Evolutionary conservation across 2,888 invertebrate genomes (phyloP), one percentile per base, ranked within the genome.

Genomic region (Drepana falcataria): DNA sequence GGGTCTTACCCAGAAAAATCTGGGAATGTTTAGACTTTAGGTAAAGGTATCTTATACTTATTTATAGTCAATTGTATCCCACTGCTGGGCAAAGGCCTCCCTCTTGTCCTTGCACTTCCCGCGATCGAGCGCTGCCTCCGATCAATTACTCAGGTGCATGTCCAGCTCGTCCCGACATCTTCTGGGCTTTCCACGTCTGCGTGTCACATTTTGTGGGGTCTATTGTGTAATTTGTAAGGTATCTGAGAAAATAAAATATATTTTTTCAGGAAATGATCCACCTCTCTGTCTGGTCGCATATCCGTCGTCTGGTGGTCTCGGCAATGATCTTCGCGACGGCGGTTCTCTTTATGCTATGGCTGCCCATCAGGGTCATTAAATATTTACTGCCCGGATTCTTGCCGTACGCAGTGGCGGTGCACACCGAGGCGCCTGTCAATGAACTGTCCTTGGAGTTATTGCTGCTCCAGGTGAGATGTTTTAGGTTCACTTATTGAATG

Each of bases 261-360:
- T 49, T 51, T 35, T 33, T 77, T 0, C 75, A 98, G 93, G 95
- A 97, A 94, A 99, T 99, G 99, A 99, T 99, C 64, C 99, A 99
- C 79, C 91, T 98, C 41, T 97, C 99, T 2, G 97, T 99, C 47
- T 90, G 97, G 73, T 93, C 96, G 48, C 99, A 99, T 79, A 94
- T 97, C 33, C 93, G 98, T 7, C 94, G 99, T 44, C 93, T 99
- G 51, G 93, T 99, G 33, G 96, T 97, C 0, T 99, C 99, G 0
- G 96, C 98, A 21, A 96, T 99, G 75, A 96, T 98, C 68, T 99
- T 99, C 86, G 99, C 99, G 34, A 97, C 97, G 1, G 97, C 97
- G 0, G 98, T 99, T 2, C 91, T 99, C 47, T 93, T 99, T 48
- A 98, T 99, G 96, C 92, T 99, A 48, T 99, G 98, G 97, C 86